Conservation (phyloP, 2,888 invertebrate species). For the Rhorus exstirpatorius region DNA sequence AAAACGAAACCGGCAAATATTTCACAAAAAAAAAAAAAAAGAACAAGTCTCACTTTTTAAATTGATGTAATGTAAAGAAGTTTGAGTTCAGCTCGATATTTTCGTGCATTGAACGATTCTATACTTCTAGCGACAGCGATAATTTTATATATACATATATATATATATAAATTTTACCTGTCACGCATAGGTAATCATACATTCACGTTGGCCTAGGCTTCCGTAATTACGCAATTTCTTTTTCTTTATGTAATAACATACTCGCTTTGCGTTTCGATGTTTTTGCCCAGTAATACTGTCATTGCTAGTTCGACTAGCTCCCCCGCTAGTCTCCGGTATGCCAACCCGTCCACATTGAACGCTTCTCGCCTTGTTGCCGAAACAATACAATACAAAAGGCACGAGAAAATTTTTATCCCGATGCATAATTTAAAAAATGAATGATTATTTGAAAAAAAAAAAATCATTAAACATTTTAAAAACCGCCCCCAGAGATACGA, state of each 20-base stretch:
- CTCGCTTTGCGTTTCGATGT: slow-evolving; percentile 76
- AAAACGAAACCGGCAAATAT: slow-evolving; percentile 70
- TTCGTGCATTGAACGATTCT: slow-evolving; percentile 72
- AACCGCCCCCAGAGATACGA: neutral
- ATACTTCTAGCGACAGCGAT: slow-evolving; percentile 63
- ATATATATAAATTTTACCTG: slow-evolving; percentile 57
- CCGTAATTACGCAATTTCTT: slow-evolving; percentile 45
- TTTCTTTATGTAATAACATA: slow-evolving; percentile 62
- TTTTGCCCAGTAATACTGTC: slow-evolving; percentile 64
- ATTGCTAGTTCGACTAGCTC: slow-evolving; percentile 82
- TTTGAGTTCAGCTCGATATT: slow-evolving; percentile 69
- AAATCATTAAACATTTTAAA: neutral
- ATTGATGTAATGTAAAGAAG: slow-evolving; percentile 46
- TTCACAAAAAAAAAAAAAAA: slow-evolving; percentile 49
- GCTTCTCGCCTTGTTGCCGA: slow-evolving; percentile 78
- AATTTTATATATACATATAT: slow-evolving; percentile 10
- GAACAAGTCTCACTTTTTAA: slow-evolving; percentile 57
- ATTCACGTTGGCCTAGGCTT: slow-evolving; percentile 73
- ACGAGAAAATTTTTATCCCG: slow-evolving; percentile 66
- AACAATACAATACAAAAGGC: slow-evolving; percentile 60
- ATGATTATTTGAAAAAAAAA: neutral
- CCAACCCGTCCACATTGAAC: slow-evolving; percentile 83
- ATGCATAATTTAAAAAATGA: slow-evolving; percentile 49
- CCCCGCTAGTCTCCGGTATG: slow-evolving; percentile 83
- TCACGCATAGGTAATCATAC: slow-evolving; percentile 53